Conservation (phyloP, 2,888 invertebrate species). For the Microplitis manilae region DNA sequence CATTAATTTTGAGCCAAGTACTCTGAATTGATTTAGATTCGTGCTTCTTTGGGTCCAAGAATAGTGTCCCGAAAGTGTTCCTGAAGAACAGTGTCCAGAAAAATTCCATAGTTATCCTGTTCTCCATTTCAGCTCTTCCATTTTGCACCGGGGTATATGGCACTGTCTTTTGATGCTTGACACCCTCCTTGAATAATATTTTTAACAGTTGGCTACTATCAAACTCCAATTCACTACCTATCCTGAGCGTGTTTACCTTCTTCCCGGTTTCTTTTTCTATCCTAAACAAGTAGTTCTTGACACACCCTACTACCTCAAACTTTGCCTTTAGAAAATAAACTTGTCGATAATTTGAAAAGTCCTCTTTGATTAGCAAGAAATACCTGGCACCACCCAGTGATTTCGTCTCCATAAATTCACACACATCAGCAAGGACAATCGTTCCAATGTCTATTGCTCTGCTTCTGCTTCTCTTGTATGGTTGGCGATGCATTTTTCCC, state of each 20-base stretch:
- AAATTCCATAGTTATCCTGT: constrained; percentile 57
- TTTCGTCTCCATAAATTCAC: constrained; percentile 47
- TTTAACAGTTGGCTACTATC: constrained; percentile 38
- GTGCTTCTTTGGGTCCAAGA: constrained; percentile 6
- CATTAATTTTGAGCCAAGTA: neutral
- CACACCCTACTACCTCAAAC: constrained; percentile 26
- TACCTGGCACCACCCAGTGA: constrained; percentile 40
- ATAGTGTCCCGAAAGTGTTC: neutral
- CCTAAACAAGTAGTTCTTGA: constrained; percentile 36
- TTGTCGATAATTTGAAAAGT: constrained; percentile 43
- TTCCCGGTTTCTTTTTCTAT: constrained; percentile 26
- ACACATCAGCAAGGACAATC: constrained; percentile 48
- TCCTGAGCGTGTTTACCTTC: constrained; percentile 41
- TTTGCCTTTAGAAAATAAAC: constrained; percentile 43
- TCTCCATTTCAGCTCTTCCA: constrained; percentile 56
- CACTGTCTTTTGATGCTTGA: constrained; percentile 44
- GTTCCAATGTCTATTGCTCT: constrained; percentile 40
- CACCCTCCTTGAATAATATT: constrained; percentile 34
- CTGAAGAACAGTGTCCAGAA: constrained; percentile 29
- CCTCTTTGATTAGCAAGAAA: constrained; percentile 49
- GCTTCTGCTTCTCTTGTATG: constrained; percentile 39
- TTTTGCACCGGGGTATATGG: constrained; percentile 52
- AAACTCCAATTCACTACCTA: constrained; percentile 48
- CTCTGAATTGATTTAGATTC: neutral
- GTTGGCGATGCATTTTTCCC: constrained; percentile 44